phyloP scores from a whole-genome alignment of 1,140 invertebrate genomes.

The Drosophila eugracilis region DNA sequence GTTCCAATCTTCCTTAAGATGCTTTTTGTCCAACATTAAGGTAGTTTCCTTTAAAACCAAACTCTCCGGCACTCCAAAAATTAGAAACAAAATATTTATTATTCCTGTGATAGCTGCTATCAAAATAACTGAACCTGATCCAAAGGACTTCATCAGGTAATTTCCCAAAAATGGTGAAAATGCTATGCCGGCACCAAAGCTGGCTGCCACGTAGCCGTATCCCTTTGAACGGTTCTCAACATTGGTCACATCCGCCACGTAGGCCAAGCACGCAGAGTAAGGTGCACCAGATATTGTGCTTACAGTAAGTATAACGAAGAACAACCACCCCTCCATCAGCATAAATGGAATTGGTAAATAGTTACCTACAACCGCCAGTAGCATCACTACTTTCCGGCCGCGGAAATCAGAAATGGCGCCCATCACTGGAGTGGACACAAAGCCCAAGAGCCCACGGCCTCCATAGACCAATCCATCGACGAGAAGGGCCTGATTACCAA shows the following conservation, averaged over 20 bases:
- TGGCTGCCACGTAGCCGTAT: constrained; percentile 98
- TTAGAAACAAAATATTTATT: constrained; percentile 98
- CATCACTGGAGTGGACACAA: constrained; percentile 97
- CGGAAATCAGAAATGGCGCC: constrained; percentile 98
- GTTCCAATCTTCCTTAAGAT: constrained; percentile 79
- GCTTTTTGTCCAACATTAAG: constrained; percentile 97
- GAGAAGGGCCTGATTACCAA: constrained; percentile 99
- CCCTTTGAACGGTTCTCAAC: constrained; percentile 97
- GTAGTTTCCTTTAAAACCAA: constrained; percentile 93
- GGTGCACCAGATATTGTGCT: constrained; percentile 99
- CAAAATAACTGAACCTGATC: constrained; percentile 96
- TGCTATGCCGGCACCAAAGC: constrained; percentile 98
- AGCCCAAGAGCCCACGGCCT: constrained; percentile 98
- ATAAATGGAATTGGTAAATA: constrained; percentile 99
- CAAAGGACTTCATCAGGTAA: constrained; percentile 95
- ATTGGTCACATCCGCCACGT: constrained; percentile 99
- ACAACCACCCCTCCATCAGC: constrained; percentile 99
- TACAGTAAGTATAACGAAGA: constrained; percentile 99
- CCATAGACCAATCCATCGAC: constrained; percentile 99
- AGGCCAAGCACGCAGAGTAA: constrained; percentile 99
- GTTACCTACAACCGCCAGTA: constrained; percentile 99
- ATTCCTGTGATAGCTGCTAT: constrained; percentile 97
- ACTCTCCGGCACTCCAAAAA: constrained; percentile 99
- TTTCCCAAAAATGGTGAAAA: constrained; percentile 98
- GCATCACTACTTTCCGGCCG: constrained; percentile 98